These are phyloP conservation scores for Bradypodion pumilum DNA, from an alignment of 2,797 vertebrate genomes.

Conservation along the genomic window DNA sequence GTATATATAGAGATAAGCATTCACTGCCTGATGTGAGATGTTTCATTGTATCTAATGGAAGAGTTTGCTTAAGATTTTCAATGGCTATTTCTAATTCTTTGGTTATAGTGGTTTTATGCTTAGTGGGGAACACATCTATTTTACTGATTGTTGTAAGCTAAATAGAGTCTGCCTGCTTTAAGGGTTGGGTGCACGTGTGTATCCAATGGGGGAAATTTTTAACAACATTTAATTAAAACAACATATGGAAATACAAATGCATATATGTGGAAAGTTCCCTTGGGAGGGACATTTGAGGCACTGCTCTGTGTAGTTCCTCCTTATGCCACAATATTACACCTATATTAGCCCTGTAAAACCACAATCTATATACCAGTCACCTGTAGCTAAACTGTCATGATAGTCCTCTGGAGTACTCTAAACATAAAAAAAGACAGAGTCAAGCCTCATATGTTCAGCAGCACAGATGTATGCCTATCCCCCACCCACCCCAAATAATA, in stretches of 20 bases:
- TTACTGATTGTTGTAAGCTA: background rate
- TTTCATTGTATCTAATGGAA: background rate
- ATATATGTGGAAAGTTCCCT: background rate
- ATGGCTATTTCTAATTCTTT: background rate
- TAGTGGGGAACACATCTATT: background rate
- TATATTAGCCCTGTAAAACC: constrained; percentile 26
- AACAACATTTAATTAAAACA: background rate
- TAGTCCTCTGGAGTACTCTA: background rate
- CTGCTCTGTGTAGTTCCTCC: background rate
- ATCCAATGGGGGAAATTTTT: background rate
- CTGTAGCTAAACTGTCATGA: background rate
- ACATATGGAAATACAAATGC: background rate
- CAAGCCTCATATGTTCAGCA: constrained; percentile 36
- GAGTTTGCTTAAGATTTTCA: background rate
- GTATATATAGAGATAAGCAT: no score
- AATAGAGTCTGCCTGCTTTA: background rate
- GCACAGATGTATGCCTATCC: constrained; percentile 39
- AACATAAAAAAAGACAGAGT: constrained; percentile 19
- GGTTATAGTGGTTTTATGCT: background rate
- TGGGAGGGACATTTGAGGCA: background rate
- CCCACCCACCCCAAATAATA: constrained; percentile 45
- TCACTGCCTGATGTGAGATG: background rate
- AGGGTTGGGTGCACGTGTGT: background rate
- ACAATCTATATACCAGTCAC: constrained; percentile 27
- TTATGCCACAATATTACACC: background rate